Percentiles rank a stretch among this genome's conserved stretches.
phyloP scores from a whole-genome alignment of 1,140 invertebrate species.

The Cryptotermes secundus region DNA sequence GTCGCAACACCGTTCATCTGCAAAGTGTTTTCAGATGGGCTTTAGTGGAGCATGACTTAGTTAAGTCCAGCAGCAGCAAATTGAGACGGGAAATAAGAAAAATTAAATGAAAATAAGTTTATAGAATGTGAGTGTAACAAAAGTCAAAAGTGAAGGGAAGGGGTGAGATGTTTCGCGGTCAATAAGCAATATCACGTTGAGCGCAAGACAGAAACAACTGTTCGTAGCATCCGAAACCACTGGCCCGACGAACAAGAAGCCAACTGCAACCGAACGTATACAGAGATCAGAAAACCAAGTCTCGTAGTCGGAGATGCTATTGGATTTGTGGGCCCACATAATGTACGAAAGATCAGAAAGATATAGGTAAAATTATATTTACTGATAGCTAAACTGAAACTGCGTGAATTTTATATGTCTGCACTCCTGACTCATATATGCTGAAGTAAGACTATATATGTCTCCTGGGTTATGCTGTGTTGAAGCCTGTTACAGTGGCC shows the following conservation, averaged over 20 bases:
- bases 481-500: no score
- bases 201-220: background rate
- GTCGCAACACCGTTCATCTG: background rate
- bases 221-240: background rate
- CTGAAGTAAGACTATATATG: no score
- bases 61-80: background rate
- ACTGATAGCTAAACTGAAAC: no score
- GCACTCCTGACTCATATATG: no score
- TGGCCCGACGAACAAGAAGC: background rate
- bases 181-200: background rate
- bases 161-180: background rate
- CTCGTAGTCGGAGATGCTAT: no score
- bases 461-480: no score
- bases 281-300: no score
- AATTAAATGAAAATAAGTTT: background rate
- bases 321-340: no score
- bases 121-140: background rate
- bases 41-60: constrained; percentile 29
- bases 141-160: constrained; percentile 14
- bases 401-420: no score
- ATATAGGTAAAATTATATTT: no score
- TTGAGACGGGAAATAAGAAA: background rate
- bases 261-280: background rate
- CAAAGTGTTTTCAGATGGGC: background rate
- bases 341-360: no score